These are phyloP conservation scores for Ceratotherium simum DNA, from an alignment of 2,113 vertebrate species.

Conservation along the genomic window DNA sequence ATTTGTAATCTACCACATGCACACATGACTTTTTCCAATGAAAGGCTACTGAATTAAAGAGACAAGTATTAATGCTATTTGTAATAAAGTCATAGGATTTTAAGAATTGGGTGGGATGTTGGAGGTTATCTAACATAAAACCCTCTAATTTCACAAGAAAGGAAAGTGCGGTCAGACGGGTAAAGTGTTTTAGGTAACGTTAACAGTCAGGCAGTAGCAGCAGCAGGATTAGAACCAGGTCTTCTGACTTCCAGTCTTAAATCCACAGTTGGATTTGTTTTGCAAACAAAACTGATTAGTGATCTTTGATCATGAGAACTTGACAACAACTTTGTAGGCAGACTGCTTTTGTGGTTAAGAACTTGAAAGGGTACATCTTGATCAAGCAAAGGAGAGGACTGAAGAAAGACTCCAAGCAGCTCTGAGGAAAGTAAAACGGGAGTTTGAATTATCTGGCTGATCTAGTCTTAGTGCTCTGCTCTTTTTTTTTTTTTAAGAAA, in stretches of 20 bases:
- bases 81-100: neutral
- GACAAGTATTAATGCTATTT: neutral
- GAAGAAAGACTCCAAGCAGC: neutral
- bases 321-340: neutral
- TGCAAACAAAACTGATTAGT: neutral
- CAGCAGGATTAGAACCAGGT: neutral
- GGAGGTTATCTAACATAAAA: neutral
- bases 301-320: neutral
- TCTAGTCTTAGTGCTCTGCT: neutral
- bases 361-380: neutral
- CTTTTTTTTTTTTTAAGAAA: neutral
- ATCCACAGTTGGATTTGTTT: neutral
- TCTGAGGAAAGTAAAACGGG: neutral
- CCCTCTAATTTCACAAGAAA: neutral
- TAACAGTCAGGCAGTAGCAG: neutral
- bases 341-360: neutral
- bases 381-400: conserved; percentile 16
- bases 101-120: conserved; percentile 23
- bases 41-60: neutral
- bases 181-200: neutral
- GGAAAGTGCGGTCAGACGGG: neutral
- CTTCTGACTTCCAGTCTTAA: neutral
- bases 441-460: conserved; percentile 12
- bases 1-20: neutral
- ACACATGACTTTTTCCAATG: neutral